Conservation (phyloP, 2,888 invertebrate species). For the Dysmachus trigonus region DNA sequence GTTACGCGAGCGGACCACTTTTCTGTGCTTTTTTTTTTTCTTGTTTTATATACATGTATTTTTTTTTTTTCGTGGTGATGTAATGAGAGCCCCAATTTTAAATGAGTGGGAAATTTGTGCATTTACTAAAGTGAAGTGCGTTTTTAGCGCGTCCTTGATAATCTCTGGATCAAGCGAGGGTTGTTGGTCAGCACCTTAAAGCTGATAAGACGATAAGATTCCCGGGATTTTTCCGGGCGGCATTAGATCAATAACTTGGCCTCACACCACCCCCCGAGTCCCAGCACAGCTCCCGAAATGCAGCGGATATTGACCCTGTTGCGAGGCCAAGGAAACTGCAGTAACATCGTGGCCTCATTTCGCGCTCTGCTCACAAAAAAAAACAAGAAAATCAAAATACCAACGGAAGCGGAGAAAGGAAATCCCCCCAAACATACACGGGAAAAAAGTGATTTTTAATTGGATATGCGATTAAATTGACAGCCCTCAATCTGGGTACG, state of each 20-base stretch:
- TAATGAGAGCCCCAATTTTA: not conserved
- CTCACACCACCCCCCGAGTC: not conserved
- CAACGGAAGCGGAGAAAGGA: not conserved
- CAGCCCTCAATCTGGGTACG: not conserved
- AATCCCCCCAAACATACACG: not conserved
- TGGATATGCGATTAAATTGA: not conserved
- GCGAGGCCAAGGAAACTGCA: not conserved
- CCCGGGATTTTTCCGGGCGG: not conserved
- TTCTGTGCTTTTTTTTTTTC: not conserved
- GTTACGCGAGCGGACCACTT: not conserved
- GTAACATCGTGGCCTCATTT: not conserved
- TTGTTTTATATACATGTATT: too few species aligned
- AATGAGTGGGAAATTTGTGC: not conserved
- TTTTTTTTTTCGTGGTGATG: not conserved
- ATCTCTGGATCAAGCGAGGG: not conserved
- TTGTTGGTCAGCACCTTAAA: not conserved
- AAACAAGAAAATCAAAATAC: not conserved
- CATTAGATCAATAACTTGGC: not conserved
- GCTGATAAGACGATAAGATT: not conserved
- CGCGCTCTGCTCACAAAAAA: not conserved
- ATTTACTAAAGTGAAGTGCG: not conserved
- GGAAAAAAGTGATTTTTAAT: not conserved
- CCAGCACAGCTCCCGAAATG: not conserved
- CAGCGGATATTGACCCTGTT: not conserved
- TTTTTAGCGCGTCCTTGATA: not conserved